phyloP scores from a whole-genome alignment of 2,113 vertebrate genomes.

The Xiphias gladius region DNA sequence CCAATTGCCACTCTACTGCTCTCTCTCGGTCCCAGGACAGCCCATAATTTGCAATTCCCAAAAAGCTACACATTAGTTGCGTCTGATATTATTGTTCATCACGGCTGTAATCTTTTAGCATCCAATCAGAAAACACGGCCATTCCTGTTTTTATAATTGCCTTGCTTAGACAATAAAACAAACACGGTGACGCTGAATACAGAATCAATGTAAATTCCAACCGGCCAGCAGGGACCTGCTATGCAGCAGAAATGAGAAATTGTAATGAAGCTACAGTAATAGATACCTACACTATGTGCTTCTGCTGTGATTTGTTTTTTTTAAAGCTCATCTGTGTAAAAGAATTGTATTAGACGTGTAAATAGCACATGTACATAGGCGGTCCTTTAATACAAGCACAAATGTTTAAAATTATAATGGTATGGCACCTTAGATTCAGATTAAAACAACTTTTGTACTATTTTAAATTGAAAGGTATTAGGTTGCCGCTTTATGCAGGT shows the following conservation, averaged over 20 bases:
- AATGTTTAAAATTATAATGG: neutral
- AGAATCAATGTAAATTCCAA: slow-evolving; percentile 74
- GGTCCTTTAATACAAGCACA: neutral
- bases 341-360: neutral
- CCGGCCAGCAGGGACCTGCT: slow-evolving; percentile 58
- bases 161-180: slow-evolving; percentile 67
- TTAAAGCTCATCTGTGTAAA: slow-evolving; percentile 25
- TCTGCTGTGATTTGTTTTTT: slow-evolving; percentile 36
- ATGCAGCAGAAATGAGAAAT: slow-evolving; percentile 59
- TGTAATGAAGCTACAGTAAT: slow-evolving; percentile 57
- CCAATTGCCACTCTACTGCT: slow-evolving; percentile 22
- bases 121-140: slow-evolving; percentile 68
- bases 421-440: neutral
- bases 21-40: neutral
- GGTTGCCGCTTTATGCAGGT: neutral
- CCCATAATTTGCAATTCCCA: slow-evolving; percentile 25
- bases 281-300: slow-evolving; percentile 20
- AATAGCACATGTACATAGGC: neutral
- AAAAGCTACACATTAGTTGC: slow-evolving; percentile 33
- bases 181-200: slow-evolving; percentile 62
- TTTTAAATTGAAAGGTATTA: neutral
- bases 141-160: slow-evolving; percentile 66
- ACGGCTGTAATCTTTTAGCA: slow-evolving; percentile 59
- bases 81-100: slow-evolving; percentile 68
- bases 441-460: neutral